Evolutionary conservation across 2,797 vertebrate genomes (phyloP).

Genomic region (Botia kubotai): DNA sequence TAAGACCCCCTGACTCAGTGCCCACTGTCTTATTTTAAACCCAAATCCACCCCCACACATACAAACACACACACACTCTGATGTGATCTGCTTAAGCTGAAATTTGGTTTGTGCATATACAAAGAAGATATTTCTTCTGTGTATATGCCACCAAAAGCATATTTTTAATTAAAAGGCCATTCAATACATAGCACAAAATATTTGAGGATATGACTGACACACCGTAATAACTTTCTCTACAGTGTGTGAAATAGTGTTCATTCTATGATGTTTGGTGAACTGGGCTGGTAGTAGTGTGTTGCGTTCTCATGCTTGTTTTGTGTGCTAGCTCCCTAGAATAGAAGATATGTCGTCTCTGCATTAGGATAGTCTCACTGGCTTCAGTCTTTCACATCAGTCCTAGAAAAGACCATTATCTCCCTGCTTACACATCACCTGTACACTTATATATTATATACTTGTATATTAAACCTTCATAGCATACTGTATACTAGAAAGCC

Average conservation of each 20-base stretch:
- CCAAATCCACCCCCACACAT: slow-evolving; percentile 46
- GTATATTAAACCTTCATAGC: too few relatives aligned
- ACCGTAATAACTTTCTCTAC: not conserved
- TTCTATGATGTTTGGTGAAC: not conserved
- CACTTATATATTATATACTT: too few relatives aligned
- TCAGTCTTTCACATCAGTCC: slow-evolving; percentile 32
- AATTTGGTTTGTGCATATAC: not conserved
- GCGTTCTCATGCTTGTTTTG: slow-evolving; percentile 32
- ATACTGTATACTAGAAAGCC: too few relatives aligned
- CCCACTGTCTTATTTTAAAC: slow-evolving; percentile 49
- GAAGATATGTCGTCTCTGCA: not conserved
- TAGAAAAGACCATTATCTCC: not conserved
- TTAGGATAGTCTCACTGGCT: slow-evolving; percentile 14
- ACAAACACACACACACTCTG: not conserved
- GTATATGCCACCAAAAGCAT: not conserved
- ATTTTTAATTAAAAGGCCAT: not conserved
- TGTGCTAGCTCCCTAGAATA: slow-evolving; percentile 48
- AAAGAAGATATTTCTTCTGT: too few relatives aligned
- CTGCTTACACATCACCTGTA: not conserved
- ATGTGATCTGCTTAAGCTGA: not conserved
- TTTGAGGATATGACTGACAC: not conserved
- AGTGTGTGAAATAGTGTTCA: not conserved
- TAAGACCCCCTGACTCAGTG: slow-evolving; percentile 45
- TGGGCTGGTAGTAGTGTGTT: slow-evolving; percentile 11
- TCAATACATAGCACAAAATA: not conserved